Conservation (phyloP, 2,113 vertebrate genomes). For the Sterna hirundo region DNA sequence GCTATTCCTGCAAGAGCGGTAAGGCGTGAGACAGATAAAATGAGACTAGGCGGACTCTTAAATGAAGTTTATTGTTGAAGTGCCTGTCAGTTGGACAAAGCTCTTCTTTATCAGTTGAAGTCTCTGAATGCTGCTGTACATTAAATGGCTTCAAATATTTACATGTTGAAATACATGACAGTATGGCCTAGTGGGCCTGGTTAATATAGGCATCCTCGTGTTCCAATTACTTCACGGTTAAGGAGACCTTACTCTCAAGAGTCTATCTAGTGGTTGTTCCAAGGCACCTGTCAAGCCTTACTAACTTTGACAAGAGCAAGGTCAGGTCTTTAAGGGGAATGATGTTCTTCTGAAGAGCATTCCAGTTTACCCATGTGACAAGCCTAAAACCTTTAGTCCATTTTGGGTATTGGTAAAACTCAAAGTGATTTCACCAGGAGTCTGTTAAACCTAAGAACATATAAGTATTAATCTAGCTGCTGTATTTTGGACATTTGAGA, state of each 20-base stretch:
- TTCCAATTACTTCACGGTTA: background rate
- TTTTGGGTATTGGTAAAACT: background rate
- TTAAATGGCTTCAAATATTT: background rate
- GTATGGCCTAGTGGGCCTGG: background rate
- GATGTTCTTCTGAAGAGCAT: background rate
- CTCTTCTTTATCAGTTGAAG: slow-evolving; percentile 12
- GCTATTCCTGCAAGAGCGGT: slow-evolving; percentile 14
- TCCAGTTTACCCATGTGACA: fast-evolving
- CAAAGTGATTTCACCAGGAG: background rate
- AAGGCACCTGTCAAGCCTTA: background rate
- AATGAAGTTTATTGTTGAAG: slow-evolving; percentile 32
- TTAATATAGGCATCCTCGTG: background rate
- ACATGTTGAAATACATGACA: background rate
- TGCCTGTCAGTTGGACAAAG: slow-evolving; percentile 22
- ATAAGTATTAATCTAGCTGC: background rate
- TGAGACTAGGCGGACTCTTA: slow-evolving; percentile 22
- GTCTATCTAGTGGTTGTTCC: background rate
- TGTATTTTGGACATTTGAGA: background rate
- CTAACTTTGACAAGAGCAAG: background rate
- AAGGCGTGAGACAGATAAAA: slow-evolving; percentile 45
- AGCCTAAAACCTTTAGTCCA: background rate
- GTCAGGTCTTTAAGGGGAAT: background rate
- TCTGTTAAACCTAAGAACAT: background rate
- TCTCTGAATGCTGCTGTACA: background rate
- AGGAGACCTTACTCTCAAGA: background rate